phyloP scores from a whole-genome alignment of 2,888 invertebrate species.

The Leptopilina drosophilae region DNA sequence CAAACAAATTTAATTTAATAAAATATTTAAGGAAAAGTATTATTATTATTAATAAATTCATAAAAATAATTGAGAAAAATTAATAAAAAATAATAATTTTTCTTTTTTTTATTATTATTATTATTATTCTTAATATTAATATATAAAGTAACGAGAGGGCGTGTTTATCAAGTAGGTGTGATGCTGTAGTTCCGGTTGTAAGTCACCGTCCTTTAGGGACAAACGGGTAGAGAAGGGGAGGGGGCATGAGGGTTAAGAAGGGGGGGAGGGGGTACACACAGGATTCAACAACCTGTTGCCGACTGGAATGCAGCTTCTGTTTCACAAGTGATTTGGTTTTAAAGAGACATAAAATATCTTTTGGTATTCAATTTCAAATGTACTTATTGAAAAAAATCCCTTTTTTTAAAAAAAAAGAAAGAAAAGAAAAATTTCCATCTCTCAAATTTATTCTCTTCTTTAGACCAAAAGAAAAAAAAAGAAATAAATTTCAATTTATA shows the following conservation, averaged over 20 bases:
- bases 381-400: too few species aligned
- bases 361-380: neutral
- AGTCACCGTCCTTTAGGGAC: neutral
- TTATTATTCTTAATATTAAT: neutral
- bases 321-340: slow-evolving; percentile 18
- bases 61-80: neutral
- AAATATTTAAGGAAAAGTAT: too few species aligned
- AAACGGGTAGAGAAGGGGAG: neutral
- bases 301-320: slow-evolving; percentile 55
- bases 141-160: slow-evolving; percentile 1
- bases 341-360: neutral
- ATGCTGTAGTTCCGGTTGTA: slow-evolving; percentile 24
- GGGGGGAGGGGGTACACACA: neutral
- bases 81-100: too few species aligned
- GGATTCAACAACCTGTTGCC: slow-evolving; percentile 58
- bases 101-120: too few species aligned
- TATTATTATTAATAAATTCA: too few species aligned
- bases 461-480: too few species aligned
- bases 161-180: slow-evolving; percentile 24
- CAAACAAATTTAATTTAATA: too few species aligned
- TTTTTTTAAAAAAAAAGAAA: too few species aligned
- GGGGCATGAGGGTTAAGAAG: neutral
- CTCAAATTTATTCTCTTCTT: too few species aligned
- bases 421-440: too few species aligned
- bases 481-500: too few species aligned